Base-by-base conservation (phyloP, 2,888 invertebrate genomes). In the Resseliella maxima region DNA sequence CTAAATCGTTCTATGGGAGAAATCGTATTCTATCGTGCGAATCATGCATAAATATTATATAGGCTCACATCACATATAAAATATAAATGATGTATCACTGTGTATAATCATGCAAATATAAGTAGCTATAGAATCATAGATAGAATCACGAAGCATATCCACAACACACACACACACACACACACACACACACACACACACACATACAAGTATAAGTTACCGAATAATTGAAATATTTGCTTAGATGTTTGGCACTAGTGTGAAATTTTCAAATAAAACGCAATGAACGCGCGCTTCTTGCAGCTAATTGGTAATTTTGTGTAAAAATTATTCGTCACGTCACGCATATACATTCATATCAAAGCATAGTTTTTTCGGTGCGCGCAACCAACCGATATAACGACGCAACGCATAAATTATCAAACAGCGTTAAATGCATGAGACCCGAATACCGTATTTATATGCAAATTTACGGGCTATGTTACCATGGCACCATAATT, bases 21-120 rank as follows among this genome's bases (percentile, higher is more conserved):
- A 15, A 8, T 72, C 59, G 59, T 3, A 24, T 59, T 59, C 27
- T 59, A 27, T 59, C 72, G 72, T 72, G 72, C 72, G 2, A 72
- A 72, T 72, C 31, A 27, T 72, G 31, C 72, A 72, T 72, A 72
- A 72, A 72, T 72, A 72, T 72, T 24, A 59, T 59, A 24, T n/a
- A 3, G 24, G n/a, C n/a, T 5, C 50, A 24, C 59, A 10, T 24
- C 0, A 24, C 24, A 59, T 59, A 59, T n/a, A 2, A 59, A 59
- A 59, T n/a, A n/a, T n/a, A 59, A 3, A 59, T 24, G n/a, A 59
- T 8, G 6, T 24, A 24, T n/a, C n/a, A n/a, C n/a, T n/a, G n/a
- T n/a, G n/a, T n/a, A n/a, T n/a, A n/a, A n/a, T n/a, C n/a, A n/a
- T n/a, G n/a, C n/a, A n/a, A n/a, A n/a, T n/a, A n/a, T n/a, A n/a